A percentile compares a stretch with the other conserved stretches of the same genome.
phyloP scores from a whole-genome alignment of 2,113 vertebrate species.

The Struthidea cinerea region DNA sequence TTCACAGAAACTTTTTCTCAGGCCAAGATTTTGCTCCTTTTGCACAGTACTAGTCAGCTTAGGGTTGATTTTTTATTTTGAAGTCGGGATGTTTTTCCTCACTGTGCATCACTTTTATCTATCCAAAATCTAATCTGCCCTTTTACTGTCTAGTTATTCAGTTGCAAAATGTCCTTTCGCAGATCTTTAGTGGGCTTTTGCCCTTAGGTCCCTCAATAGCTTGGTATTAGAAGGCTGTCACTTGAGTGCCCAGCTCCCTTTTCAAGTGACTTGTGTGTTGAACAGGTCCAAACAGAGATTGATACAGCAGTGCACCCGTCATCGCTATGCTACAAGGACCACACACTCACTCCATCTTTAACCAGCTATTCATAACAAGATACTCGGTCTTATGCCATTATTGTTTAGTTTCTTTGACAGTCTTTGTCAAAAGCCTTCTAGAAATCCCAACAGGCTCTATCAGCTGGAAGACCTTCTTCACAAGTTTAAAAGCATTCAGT shows the following conservation, averaged over 20 bases:
- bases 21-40: not conserved
- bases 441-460: not conserved
- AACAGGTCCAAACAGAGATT: not conserved
- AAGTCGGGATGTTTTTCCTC: not conserved
- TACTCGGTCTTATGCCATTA: not conserved
- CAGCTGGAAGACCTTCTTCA: not conserved
- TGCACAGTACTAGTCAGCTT: not conserved
- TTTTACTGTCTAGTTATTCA: not conserved
- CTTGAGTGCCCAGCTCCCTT: not conserved
- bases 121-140: not conserved
- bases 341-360: not conserved
- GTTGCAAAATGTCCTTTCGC: not conserved
- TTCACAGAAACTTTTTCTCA: not conserved
- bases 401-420: not conserved
- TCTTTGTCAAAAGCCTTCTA: not conserved
- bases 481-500: not conserved
- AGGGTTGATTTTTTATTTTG: not conserved
- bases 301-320: accelerated
- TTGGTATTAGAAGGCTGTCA: not conserved
- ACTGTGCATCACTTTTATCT: not conserved
- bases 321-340: not conserved
- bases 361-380: not conserved
- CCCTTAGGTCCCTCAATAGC: not conserved
- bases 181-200: not conserved
- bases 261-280: not conserved